Evolutionary conservation across 1,140 invertebrate genomes (phyloP).

Genomic region (Apolygus lucorum): DNA sequence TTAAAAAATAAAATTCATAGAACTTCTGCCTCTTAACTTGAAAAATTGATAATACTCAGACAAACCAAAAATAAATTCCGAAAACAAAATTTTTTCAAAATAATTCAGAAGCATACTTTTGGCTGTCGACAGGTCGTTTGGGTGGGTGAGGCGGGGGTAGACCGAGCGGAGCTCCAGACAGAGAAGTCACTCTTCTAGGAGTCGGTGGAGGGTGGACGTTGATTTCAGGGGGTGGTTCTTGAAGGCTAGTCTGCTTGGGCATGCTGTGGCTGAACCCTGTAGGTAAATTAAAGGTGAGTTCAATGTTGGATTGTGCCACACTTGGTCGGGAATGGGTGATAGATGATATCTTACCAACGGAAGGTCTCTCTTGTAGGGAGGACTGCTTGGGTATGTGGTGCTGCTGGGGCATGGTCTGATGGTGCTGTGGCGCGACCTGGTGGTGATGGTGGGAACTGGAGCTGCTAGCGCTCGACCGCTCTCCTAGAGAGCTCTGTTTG

Average conservation of each 20-base stretch:
- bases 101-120: slow-evolving; percentile 18
- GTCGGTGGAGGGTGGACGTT: slow-evolving; percentile 20
- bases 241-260: slow-evolving; percentile 14
- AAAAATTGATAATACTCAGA: too few species aligned
- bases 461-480: neutral
- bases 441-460: neutral
- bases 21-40: too few species aligned
- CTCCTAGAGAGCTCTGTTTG: slow-evolving; percentile 6
- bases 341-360: slow-evolving; percentile 1
- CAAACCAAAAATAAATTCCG: too few species aligned
- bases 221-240: slow-evolving; percentile 22
- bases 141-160: slow-evolving; percentile 24
- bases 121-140: neutral
- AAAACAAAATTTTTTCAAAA: too few species aligned
- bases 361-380: neutral
- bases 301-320: neutral
- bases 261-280: slow-evolving; percentile 8
- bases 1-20: too few species aligned
- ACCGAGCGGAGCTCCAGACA: neutral
- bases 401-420: neutral
- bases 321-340: too few species aligned
- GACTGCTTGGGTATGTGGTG: slow-evolving; percentile 6
- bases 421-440: too few species aligned
- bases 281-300: neutral
- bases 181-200: slow-evolving; percentile 14